Percentiles rank a stretch among this genome's conserved stretches.
Conservation (phyloP, 2,797 vertebrate species). For the Thunnus albacares region DNA sequence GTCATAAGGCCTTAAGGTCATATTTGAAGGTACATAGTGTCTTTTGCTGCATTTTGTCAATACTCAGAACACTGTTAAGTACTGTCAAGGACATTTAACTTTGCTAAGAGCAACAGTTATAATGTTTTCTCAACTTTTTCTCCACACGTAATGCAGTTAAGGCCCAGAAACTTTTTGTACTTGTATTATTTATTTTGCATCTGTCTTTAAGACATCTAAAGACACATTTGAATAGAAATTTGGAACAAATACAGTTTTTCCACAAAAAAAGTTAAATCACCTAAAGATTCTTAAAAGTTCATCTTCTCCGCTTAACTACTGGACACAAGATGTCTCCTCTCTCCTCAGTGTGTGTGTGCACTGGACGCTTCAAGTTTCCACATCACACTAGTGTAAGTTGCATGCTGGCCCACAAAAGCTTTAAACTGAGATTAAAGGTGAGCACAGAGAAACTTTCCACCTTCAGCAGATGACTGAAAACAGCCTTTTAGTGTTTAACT, state of each 20-base stretch:
- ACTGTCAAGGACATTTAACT: not conserved
- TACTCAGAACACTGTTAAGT: conserved; percentile 1
- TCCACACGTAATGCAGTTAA: not conserved
- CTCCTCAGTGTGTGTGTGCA: not conserved
- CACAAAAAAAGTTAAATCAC: not conserved
- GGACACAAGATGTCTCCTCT: not conserved
- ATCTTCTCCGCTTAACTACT: not conserved
- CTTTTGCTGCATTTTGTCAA: not conserved
- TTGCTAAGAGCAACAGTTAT: not conserved
- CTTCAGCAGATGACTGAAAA: no score
- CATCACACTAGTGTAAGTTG: no score
- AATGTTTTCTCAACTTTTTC: conserved; percentile 19
- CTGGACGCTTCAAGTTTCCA: conserved; percentile 1
- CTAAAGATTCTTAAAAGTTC: not conserved
- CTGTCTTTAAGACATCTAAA: not conserved
- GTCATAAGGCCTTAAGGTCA: not conserved
- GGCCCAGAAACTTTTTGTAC: not conserved
- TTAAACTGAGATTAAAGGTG: no score
- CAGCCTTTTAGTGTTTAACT: no score
- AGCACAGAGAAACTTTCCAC: no score
- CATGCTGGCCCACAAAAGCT: no score
- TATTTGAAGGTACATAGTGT: not conserved
- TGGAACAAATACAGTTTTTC: not conserved
- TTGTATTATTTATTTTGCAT: not conserved
- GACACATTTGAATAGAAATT: not conserved